Percentiles rank a stretch among this genome's conserved stretches.
Evolutionary conservation across 92 coral and sea anemone species (phyloP).

Genomic region (Isaurus tuberculatus): DNA sequence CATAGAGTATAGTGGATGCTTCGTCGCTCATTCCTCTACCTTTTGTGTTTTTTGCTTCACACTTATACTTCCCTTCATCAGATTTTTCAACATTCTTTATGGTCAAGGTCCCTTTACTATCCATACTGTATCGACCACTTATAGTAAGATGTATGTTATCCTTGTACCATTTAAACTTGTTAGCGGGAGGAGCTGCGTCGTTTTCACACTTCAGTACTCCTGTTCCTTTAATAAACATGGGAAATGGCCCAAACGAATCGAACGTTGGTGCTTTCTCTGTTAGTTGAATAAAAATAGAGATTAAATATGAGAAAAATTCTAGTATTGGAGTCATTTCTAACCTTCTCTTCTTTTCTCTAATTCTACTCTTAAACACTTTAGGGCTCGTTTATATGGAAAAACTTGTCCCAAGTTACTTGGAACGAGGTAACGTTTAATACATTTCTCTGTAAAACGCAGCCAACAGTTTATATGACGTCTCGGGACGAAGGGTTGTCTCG

Average conservation of each 20-base stretch:
- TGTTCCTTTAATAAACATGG: conserved; percentile 63
- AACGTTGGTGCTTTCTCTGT: conserved; percentile 76
- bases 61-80: conserved; percentile 71
- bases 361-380: too few species aligned
- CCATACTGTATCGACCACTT: conserved; percentile 46
- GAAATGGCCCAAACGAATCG: conserved; percentile 72
- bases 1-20: background rate
- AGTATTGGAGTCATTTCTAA: background rate
- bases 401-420: too few species aligned
- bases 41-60: conserved; percentile 49
- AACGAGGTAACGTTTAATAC: too few species aligned
- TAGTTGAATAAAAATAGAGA: background rate
- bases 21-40: conserved; percentile 3
- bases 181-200: conserved; percentile 85
- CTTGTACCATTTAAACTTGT: conserved; percentile 34
- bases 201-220: conserved; percentile 73
- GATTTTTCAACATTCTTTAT: conserved; percentile 18
- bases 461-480: too few species aligned
- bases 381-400: too few species aligned
- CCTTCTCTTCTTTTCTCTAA: too few species aligned
- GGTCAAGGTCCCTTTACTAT: conserved; percentile 42
- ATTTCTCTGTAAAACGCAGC: too few species aligned
- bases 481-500: too few species aligned
- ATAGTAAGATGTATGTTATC: background rate
- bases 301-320: background rate